These are phyloP conservation scores for Liposcelis brunnea DNA, from an alignment of 2,888 invertebrate species.

Conservation along the genomic window DNA sequence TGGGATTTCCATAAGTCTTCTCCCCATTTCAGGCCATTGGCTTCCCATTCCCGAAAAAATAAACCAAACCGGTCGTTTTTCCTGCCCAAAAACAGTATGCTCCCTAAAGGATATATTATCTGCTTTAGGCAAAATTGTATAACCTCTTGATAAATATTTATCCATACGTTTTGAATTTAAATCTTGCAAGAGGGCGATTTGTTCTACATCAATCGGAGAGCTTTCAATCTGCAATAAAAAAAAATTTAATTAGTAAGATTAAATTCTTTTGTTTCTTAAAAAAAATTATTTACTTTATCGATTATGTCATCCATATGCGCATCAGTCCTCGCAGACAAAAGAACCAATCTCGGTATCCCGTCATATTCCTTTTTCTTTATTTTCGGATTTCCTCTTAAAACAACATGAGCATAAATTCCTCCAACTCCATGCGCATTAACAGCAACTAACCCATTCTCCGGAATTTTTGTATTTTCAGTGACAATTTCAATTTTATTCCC, in stretches of 20 bases:
- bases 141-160: slow-evolving; percentile 32
- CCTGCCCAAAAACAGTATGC: slow-evolving; percentile 7
- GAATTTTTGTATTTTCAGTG: not conserved
- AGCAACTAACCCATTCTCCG: not conserved
- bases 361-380: not conserved
- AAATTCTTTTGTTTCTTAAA: too few relatives aligned
- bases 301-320: too few relatives aligned
- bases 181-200: slow-evolving; percentile 20
- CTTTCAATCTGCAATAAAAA: too few relatives aligned
- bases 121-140: slow-evolving; percentile 24
- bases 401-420: not conserved
- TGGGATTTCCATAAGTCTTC: slow-evolving; percentile 45
- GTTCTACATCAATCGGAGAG: slow-evolving; percentile 17
- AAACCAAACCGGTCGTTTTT: slow-evolving; percentile 40
- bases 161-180: slow-evolving; percentile 22
- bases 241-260: too few relatives aligned
- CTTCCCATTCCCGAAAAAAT: slow-evolving; percentile 61
- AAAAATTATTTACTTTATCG: too few relatives aligned
- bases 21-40: slow-evolving; percentile 54
- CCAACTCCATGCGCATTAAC: not conserved
- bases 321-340: not conserved
- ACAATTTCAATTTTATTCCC: not conserved
- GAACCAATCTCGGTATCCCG: not conserved
- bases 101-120: not conserved
- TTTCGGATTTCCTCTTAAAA: not conserved